Evolutionary conservation across 2,797 vertebrate genomes (phyloP), one percentile per base, ranked within the genome.

Genomic region (Melanotaenia boesemani): DNA sequence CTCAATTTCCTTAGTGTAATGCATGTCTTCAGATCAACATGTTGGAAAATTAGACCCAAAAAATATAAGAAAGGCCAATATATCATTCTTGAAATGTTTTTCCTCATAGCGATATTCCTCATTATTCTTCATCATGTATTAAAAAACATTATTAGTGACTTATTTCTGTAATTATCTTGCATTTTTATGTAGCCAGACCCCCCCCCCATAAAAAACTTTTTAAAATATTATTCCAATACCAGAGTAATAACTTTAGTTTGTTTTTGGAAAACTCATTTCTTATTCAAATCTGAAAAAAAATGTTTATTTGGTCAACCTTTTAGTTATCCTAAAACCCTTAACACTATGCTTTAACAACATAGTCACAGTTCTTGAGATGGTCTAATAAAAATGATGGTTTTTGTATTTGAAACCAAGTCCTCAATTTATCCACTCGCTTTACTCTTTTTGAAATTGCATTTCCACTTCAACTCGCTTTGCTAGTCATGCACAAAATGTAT

Each of bases 1-100:
- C 54, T 44, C 32, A 66, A 16, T 77, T 9, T 71, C 50, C n/a
- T 34, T 77, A 70, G 74, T 56, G 5, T 73, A 75, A 28, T 87
- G 86, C 88, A 91, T 88, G 82, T 72, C 77, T 69, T 82, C 22
- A 68, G 12, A 44, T 57, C 59, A n/a, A 71, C 13, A 37, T 63
- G 18, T 76, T 44, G 6, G 16, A 60, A 41, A 57, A 63, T 20
- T 18, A 44, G 13, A 12, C 6, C 30, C 8, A 55, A 28, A 16
- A 62, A 28, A 57, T 28, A 26, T 28, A 28, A 28, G 26, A 28
- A 32, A 18, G 26, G 12, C 5, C n/a, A 15, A 44, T 9, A 0
- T 41, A 28, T 46, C 16, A 28, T 67, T 56, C 36, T 62, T 59
- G 1, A 28, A n/a, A 48, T 55, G 2, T 6, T 54, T 62, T 55